Percentiles rank a stretch among this genome's conserved stretches.
Conservation (phyloP, 2,797 vertebrate genomes). For the Erpetoichthys calabaricus region DNA sequence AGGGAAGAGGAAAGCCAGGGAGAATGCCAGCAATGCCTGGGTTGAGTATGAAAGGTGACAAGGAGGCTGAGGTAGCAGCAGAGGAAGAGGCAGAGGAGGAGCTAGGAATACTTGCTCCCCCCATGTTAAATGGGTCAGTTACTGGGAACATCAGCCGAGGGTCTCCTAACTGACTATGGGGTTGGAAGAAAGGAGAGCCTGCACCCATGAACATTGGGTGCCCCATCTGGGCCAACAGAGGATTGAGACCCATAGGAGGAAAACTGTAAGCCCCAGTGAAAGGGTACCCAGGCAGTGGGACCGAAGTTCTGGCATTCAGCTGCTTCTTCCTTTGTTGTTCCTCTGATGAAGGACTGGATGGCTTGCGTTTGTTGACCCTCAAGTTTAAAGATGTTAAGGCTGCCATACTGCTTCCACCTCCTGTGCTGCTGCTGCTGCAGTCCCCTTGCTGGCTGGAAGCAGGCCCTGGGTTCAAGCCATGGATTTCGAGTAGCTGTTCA, state of each 20-base stretch:
- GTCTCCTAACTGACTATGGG: conserved; percentile 77
- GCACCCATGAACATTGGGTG: conserved; percentile 73
- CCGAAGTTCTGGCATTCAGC: conserved; percentile 54
- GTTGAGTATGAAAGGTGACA: conserved; percentile 80
- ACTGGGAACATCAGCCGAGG: conserved; percentile 80
- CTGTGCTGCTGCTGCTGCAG: conserved; percentile 16
- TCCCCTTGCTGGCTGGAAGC: conserved; percentile 37
- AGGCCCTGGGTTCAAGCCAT: conserved; percentile 24
- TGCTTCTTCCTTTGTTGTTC: conserved; percentile 51
- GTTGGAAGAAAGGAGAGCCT: conserved; percentile 74
- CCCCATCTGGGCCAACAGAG: conserved; percentile 67
- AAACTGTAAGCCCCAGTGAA: conserved; percentile 64
- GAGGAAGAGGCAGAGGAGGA: conserved; percentile 65
- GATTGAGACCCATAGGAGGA: conserved; percentile 66
- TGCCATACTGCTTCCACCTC: conserved; percentile 26
- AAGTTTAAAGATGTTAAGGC: conserved; percentile 54
- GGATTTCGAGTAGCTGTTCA: conserved; percentile 32
- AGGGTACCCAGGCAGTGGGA: conserved; percentile 57
- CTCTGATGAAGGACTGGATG: conserved; percentile 41
- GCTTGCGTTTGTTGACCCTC: conserved; percentile 71
- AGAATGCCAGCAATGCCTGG: conserved; percentile 76
- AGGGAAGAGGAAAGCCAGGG: conserved; percentile 72
- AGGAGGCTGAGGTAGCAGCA: conserved; percentile 65
- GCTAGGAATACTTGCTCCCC: conserved; percentile 58
- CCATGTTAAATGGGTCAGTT: conserved; percentile 63